Percentiles rank a stretch among this genome's conserved stretches.
These are phyloP conservation scores for Equus przewalskii DNA, from an alignment of 2,113 vertebrate genomes.

Conservation along the genomic window DNA sequence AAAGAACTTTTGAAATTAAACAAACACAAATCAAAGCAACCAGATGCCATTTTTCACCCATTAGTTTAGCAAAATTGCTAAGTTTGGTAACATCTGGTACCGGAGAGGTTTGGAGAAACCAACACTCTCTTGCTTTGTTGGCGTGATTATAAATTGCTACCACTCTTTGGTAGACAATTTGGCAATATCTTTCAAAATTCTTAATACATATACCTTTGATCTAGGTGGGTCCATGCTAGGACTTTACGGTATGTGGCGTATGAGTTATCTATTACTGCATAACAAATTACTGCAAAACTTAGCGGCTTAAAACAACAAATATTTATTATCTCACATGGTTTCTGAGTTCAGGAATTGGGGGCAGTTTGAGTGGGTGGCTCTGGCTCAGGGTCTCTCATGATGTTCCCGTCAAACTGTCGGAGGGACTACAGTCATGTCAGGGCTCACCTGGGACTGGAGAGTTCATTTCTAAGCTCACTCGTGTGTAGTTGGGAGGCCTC, in stretches of 20 bases:
- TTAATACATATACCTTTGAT: background rate
- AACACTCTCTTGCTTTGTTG: background rate
- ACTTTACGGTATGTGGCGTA: background rate
- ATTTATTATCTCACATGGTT: background rate
- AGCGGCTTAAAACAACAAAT: background rate
- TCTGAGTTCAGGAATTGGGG: background rate
- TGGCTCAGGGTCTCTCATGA: background rate
- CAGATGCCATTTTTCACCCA: background rate
- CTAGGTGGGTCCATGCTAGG: background rate
- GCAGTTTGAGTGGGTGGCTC: background rate
- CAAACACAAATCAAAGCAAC: background rate
- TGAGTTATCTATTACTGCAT: background rate
- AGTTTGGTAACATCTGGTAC: background rate
- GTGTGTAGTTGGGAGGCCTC: background rate
- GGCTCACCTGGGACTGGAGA: rapidly evolving
- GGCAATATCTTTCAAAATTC: background rate
- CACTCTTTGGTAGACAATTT: background rate
- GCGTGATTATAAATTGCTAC: background rate
- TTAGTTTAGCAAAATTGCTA: background rate
- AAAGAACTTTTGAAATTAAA: background rate
- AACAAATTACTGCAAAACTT: background rate
- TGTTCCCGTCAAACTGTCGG: background rate
- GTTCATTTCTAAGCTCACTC: background rate
- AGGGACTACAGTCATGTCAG: background rate
- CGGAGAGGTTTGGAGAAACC: background rate